These are phyloP conservation scores for Phlogophora meticulosa DNA, from an alignment of 2,888 invertebrate genomes.

Conservation along the genomic window DNA sequence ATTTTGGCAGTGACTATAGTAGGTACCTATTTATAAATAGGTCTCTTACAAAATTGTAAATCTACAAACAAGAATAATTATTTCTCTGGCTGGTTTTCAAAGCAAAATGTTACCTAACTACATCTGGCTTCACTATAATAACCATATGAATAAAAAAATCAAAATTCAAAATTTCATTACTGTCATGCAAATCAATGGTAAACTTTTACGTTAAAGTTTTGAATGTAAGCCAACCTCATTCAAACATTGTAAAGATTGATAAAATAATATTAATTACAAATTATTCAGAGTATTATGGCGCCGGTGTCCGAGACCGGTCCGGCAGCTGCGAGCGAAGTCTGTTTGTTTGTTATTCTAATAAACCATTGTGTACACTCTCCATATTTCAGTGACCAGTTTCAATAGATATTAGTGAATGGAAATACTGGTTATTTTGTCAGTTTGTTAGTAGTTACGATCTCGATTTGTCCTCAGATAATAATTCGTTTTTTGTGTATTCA, in stretches of 20 bases:
- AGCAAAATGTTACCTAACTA: too few relatives aligned
- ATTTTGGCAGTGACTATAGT: neutral
- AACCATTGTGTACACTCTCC: constrained; percentile 68
- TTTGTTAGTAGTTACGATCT: constrained; percentile 26
- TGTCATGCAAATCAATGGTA: constrained; percentile 40
- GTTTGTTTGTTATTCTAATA: constrained; percentile 75
- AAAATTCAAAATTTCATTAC: constrained; percentile 27
- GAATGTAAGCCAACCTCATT: constrained; percentile 16
- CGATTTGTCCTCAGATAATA: constrained; percentile 10
- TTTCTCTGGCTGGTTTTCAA: too few relatives aligned
- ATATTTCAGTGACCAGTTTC: constrained; percentile 67
- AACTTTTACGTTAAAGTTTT: constrained; percentile 20
- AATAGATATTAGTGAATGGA: constrained; percentile 65
- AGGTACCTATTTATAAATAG: neutral
- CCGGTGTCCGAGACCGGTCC: constrained; percentile 77
- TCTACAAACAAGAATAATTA: neutral
- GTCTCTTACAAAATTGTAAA: neutral
- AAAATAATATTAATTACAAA: constrained; percentile 59
- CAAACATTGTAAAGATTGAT: constrained; percentile 40
- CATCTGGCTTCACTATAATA: neutral
- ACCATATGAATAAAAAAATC: constrained; percentile 8
- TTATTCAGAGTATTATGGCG: constrained; percentile 50
- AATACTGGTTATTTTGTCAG: constrained; percentile 62
- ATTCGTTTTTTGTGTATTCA: neutral
- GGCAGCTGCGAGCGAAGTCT: constrained; percentile 79